Evolutionary conservation across 2,113 vertebrate species (phyloP), one percentile per base, ranked within the genome.

Genomic region (Pica pica): DNA sequence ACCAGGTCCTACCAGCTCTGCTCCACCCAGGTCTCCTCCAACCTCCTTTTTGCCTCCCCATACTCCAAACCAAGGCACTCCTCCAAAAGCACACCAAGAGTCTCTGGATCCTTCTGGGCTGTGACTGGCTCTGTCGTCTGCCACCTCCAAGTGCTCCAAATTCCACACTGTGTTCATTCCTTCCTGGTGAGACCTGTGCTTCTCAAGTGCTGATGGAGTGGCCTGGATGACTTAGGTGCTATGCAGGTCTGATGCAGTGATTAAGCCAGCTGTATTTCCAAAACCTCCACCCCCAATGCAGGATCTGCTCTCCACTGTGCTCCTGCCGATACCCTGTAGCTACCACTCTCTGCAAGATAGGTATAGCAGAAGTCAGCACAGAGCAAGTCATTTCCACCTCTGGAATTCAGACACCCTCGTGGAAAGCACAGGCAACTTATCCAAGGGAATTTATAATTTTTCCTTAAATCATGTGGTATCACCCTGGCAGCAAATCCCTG

Each of bases 321-420:
- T 31, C 52, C n/a, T 13, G 60, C 11, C 20, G 24, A 31, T 1
- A 17, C 9, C 71, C 89, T 59, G 69, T 74, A 47, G 56, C 14
- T 21, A 18, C 18, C 68, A 17, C 65, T 11, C 18, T 3, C 7
- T 11, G 24, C 39, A 23, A 31, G 80, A 18, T 1, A 50, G 60
- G 35, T 0, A 27, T 0, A 13, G 18, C 44, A 73, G 6, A 23
- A 37, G 2, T 22, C 78, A 75, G 81, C 49, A 33, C 0, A 0
- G 41, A n/a, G 39, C 64, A 26, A 26, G n/a, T n/a, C 1, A 7
- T 12, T 19, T 35, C 56, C 30, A 67, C 46, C 76, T 70, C 71
- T 31, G 30, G 44, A 90, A 76, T 33, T 49, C 50, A 53, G 31
- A 79, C 28, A 49, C 44, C 31, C 16, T 50, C 0, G 0, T 6